These are phyloP conservation scores for Pithys albifrons DNA, from an alignment of 2,113 vertebrate species.

Conservation along the genomic window DNA sequence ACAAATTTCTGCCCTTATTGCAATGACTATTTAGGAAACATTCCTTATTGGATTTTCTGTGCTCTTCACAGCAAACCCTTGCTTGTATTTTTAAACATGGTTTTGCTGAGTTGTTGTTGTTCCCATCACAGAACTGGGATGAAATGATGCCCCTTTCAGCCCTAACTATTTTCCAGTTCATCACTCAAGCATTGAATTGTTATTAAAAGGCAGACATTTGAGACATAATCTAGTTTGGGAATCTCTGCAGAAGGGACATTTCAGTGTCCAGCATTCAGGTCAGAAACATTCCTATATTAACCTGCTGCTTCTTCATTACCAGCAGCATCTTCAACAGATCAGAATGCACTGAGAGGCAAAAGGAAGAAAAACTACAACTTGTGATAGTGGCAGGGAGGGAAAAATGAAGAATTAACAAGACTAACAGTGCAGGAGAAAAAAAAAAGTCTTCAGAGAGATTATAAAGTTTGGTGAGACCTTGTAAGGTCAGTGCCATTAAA, in stretches of 20 bases:
- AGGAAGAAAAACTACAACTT: neutral
- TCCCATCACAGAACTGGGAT: neutral
- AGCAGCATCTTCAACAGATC: rapidly evolving
- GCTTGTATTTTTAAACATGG: neutral
- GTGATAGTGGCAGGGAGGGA: neutral
- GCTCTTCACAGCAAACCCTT: neutral
- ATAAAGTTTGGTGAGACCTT: neutral
- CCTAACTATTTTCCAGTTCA: neutral
- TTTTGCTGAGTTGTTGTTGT: neutral
- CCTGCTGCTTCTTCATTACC: neutral
- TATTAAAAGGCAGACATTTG: neutral
- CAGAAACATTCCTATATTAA: neutral
- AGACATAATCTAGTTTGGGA: neutral
- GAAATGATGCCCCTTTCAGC: neutral
- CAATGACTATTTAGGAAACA: neutral
- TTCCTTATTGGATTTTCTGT: neutral
- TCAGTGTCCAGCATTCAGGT: neutral
- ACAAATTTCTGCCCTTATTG: neutral
- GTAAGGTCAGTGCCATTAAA: neutral
- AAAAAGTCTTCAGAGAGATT: neutral
- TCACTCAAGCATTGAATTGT: neutral
- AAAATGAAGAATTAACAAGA: neutral
- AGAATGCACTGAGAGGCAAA: neutral
- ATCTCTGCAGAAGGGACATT: neutral
- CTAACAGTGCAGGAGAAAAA: neutral